A percentile compares a stretch with the other conserved stretches of the same genome.
Conservation (phyloP, 2,888 invertebrate genomes). For the Leucozona laternaria region DNA sequence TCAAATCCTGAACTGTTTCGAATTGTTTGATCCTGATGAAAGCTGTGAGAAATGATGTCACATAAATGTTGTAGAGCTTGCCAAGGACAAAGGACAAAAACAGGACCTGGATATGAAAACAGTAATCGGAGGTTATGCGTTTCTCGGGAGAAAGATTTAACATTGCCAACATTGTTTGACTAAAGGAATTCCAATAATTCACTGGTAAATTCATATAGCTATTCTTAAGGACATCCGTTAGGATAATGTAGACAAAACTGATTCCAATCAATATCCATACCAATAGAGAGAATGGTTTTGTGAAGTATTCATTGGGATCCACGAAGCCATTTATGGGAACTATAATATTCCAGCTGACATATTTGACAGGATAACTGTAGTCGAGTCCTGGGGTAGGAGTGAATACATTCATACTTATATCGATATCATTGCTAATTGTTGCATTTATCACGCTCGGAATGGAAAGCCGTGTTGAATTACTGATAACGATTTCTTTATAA, state of each 20-base stretch:
- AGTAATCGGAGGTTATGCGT: slow-evolving; percentile 6
- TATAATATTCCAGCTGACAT: slow-evolving; percentile 26
- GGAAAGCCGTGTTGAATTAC: slow-evolving; percentile 6
- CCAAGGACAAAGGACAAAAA: slow-evolving; percentile 36
- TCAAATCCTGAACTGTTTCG: slow-evolving; percentile 46
- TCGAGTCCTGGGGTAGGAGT: background rate
- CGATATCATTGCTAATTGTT: slow-evolving; percentile 3
- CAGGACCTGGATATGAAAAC: slow-evolving; percentile 43
- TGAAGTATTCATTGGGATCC: slow-evolving; percentile 29
- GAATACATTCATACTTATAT: slow-evolving; percentile 37
- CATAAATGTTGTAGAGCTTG: slow-evolving; percentile 39
- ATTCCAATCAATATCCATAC: slow-evolving; percentile 14
- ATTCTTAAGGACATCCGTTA: slow-evolving; percentile 41
- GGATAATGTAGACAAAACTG: slow-evolving; percentile 14
- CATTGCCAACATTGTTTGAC: slow-evolving; percentile 32
- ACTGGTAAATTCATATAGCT: background rate
- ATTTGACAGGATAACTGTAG: slow-evolving; percentile 28
- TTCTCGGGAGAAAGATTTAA: background rate
- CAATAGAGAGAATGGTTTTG: background rate
- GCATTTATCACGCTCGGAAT: slow-evolving; percentile 11
- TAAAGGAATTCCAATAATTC: slow-evolving; percentile 17
- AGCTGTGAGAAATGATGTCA: slow-evolving; percentile 45
- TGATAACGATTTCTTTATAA: slow-evolving; percentile 29
- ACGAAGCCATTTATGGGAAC: slow-evolving; percentile 28
- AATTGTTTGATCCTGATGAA: slow-evolving; percentile 48